Base-by-base conservation (phyloP, 2,888 invertebrate species). In the Clivina fossor region DNA sequence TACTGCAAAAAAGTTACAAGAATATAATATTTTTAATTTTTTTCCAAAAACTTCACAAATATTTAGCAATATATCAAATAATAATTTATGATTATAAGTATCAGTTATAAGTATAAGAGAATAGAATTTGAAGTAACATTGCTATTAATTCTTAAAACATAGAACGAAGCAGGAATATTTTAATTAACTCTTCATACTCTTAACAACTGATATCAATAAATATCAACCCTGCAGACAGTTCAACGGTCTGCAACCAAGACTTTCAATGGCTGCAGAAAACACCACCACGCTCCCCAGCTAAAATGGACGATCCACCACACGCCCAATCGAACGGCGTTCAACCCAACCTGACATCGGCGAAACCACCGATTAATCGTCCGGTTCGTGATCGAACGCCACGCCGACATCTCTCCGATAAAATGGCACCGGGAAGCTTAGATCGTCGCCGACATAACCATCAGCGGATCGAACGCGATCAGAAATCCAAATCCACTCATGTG, bases 201-300 rank as follows among this genome's bases (percentile, higher is more conserved):
- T n/a, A n/a, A n/a, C n/a, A n/a, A n/a, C n/a, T n/a, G n/a, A n/a
- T n/a, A n/a, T n/a, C n/a, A n/a, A n/a, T n/a, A n/a, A 47, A 18
- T 9, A 44, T 62, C 48, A 60, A 30, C 11, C n/a, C n/a, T 65
- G 33, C 64, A 73, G 82, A 82, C 69, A 78, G 80, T 67, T 81
- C 83, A 38, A 82, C 82, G 8, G 75, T 82, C 58, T 82, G 84
- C 67, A 82, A 83, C 69, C 80, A 81, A 69, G 83, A 83, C 70
- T 85, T 85, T 71, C 83, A 80, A 73, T 85, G 85, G 85, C 78
- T 85, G 71, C 78, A 69, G 66, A 74, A 74, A 59, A 70, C 70
- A 13, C 35, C 46, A 28, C 48, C 62, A 59, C 50, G 63, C 57
- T 57, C 55, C 43, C 41, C 50, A 48, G 22, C 59, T 50, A 69